These are phyloP conservation scores for Plemyria rubiginata DNA, from an alignment of 2,888 invertebrate species.

Conservation along the genomic window DNA sequence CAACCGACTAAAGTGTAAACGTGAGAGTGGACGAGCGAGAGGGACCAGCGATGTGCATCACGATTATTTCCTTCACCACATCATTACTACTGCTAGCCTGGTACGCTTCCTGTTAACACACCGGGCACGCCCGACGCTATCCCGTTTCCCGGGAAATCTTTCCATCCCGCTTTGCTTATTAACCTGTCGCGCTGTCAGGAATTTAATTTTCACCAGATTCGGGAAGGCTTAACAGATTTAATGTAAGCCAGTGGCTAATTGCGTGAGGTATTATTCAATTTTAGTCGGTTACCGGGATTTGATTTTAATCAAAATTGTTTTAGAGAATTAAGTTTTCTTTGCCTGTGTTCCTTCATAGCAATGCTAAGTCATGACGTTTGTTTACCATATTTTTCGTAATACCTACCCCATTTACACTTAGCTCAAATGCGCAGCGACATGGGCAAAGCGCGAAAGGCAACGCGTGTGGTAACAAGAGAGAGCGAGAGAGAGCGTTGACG, in stretches of 20 bases:
- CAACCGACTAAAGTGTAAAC: no score
- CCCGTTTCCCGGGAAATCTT: slow-evolving; percentile 19
- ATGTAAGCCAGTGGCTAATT: slow-evolving; percentile 32
- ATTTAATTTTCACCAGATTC: slow-evolving; percentile 31
- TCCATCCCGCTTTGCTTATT: slow-evolving; percentile 23
- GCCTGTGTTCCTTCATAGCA: not conserved
- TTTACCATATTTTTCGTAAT: no score
- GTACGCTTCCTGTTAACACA: slow-evolving; percentile 70
- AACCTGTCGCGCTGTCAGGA: slow-evolving; percentile 20
- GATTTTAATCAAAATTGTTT: slow-evolving; percentile 26
- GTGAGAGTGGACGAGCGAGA: not conserved
- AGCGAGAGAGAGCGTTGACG: no score
- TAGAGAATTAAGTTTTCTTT: slow-evolving; percentile 12
- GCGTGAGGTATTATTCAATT: slow-evolving; percentile 25
- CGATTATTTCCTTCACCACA: slow-evolving; percentile 48
- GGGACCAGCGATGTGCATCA: not conserved
- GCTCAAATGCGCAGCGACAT: no score
- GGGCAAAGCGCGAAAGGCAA: no score
- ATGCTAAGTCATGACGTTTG: no score
- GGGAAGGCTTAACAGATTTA: slow-evolving; percentile 23
- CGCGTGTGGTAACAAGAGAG: no score
- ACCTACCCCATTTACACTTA: no score
- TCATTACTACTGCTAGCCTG: slow-evolving; percentile 60
- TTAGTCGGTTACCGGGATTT: slow-evolving; percentile 11
- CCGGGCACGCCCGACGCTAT: slow-evolving; percentile 47